Evolutionary conservation across 2,113 vertebrate species (phyloP).

Genomic region (Nymphicus hollandicus): DNA sequence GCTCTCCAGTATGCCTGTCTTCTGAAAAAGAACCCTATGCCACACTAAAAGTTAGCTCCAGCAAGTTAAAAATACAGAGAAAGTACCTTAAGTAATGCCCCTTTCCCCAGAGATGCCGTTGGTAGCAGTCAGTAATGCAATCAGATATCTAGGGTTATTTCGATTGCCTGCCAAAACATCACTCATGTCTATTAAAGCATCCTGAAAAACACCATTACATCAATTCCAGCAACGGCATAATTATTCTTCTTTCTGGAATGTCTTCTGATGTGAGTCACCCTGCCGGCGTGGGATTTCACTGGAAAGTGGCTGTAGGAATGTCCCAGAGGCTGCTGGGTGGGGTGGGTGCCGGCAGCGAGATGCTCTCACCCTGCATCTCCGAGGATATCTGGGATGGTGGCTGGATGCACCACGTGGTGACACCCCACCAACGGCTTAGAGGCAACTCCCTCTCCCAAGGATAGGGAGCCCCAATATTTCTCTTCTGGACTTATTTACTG

Average conservation of each 20-base stretch:
- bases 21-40: slow-evolving; percentile 31
- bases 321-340: slow-evolving; percentile 51
- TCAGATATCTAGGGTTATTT: slow-evolving; percentile 70
- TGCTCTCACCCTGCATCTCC: not conserved
- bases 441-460: not conserved
- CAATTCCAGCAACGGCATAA: slow-evolving; percentile 74
- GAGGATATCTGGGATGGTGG: not conserved
- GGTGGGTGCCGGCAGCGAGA: not conserved
- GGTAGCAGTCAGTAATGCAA: slow-evolving; percentile 69
- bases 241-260: slow-evolving; percentile 80
- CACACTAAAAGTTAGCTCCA: slow-evolving; percentile 39
- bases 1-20: slow-evolving; percentile 53
- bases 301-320: slow-evolving; percentile 68
- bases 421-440: accelerated
- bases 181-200: slow-evolving; percentile 74
- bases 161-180: slow-evolving; percentile 75
- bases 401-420: not conserved
- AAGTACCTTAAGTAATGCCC: slow-evolving; percentile 64
- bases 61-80: slow-evolving; percentile 49
- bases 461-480: accelerated
- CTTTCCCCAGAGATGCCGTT: slow-evolving; percentile 59
- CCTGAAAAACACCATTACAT: slow-evolving; percentile 79
- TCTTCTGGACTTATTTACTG: accelerated
- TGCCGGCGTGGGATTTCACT: slow-evolving; percentile 67
- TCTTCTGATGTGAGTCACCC: slow-evolving; percentile 78